Percentiles rank a stretch among this genome's conserved stretches.
phyloP scores from a whole-genome alignment of 2,113 vertebrate genomes.

The Tricholaema leucomelas region DNA sequence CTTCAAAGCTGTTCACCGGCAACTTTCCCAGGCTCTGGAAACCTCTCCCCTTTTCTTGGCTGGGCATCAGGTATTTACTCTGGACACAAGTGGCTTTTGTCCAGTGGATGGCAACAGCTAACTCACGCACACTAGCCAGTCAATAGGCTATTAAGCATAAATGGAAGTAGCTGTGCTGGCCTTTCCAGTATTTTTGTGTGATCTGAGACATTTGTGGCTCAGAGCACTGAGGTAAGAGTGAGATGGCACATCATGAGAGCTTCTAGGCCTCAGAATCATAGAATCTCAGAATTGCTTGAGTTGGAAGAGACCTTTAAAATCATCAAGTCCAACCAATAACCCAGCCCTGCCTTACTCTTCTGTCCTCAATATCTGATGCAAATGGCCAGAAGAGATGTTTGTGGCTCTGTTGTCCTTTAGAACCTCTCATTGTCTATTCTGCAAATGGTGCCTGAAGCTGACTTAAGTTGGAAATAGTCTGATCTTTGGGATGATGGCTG shows the following conservation, averaged over 20 bases:
- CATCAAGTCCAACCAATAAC: background rate
- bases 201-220: background rate
- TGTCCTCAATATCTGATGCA: background rate
- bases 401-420: background rate
- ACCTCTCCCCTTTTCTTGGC: background rate
- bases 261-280: background rate
- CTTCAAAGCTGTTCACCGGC: background rate
- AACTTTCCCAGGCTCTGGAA: background rate
- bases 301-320: background rate
- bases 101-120: background rate
- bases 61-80: background rate
- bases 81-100: background rate
- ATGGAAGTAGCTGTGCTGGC: background rate
- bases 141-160: background rate
- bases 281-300: background rate
- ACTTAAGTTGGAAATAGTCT: fast-evolving
- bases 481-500: background rate
- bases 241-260: background rate
- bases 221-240: background rate
- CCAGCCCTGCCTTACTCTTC: background rate
- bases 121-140: fast-evolving
- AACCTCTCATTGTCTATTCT: background rate
- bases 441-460: background rate
- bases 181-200: background rate
- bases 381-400: background rate